These are phyloP conservation scores for Tipula confusa DNA, from an alignment of 2,888 invertebrate genomes.

Conservation along the genomic window DNA sequence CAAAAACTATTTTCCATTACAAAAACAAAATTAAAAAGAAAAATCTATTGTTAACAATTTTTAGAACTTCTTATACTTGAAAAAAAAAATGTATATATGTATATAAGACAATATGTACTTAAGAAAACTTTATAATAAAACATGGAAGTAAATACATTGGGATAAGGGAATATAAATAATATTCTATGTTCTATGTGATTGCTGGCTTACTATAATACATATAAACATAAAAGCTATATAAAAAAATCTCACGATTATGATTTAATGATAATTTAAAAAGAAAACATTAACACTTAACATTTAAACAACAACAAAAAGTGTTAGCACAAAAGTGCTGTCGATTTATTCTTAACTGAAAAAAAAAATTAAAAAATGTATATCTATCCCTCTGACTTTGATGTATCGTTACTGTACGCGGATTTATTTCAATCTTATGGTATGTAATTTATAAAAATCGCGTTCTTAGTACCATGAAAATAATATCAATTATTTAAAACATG, in stretches of 20 bases:
- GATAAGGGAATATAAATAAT: constrained; percentile 8
- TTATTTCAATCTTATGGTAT: not conserved
- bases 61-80: not conserved
- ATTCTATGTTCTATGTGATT: not conserved
- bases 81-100: not conserved
- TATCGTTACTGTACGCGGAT: not conserved
- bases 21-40: too few species aligned
- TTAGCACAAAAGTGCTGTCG: not conserved
- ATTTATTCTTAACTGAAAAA: not conserved
- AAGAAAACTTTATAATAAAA: not conserved
- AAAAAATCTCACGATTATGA: not conserved
- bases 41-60: not conserved
- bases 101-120: not conserved
- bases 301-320: not conserved
- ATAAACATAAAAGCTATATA: not conserved
- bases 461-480: not conserved
- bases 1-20: not conserved
- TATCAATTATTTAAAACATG: constrained; percentile 3
- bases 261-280: not conserved
- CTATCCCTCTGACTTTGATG: not conserved
- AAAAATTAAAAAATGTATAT: not conserved
- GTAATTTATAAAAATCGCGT: not conserved
- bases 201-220: not conserved
- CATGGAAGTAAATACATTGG: not conserved
- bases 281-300: not conserved